Evolutionary conservation across 2,797 vertebrate genomes (phyloP).

Genomic region (Leptoclinus maculatus): DNA sequence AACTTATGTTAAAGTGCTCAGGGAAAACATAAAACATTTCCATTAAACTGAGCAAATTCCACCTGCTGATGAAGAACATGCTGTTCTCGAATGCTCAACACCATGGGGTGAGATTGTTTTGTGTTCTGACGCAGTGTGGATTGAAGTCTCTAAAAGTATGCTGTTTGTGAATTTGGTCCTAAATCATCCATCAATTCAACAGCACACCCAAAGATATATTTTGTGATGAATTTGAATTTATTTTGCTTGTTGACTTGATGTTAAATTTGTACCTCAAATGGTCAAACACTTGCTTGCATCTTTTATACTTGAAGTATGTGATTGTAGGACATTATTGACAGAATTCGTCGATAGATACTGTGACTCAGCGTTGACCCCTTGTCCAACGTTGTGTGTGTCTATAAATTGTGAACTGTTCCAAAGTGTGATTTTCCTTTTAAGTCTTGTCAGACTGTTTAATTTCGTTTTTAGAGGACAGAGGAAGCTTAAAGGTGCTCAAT

Average conservation of each 20-base stretch:
- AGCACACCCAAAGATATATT: background rate
- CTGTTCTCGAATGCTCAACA: background rate
- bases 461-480: background rate
- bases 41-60: background rate
- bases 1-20: background rate
- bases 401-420: background rate
- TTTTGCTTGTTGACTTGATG: background rate
- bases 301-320: background rate
- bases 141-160: background rate
- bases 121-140: background rate
- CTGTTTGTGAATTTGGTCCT: background rate
- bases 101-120: background rate
- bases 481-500: background rate
- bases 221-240: background rate
- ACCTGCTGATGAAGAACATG: background rate
- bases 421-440: background rate
- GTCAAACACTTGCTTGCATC: background rate
- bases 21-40: background rate
- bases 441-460: background rate
- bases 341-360: conserved; percentile 8
- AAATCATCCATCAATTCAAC: background rate
- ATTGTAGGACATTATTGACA: conserved; percentile 1
- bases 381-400: background rate
- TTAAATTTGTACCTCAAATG: background rate
- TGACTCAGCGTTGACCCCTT: background rate